Conservation (phyloP, 2,797 vertebrate species). For the Neopelma chrysocephalum region DNA sequence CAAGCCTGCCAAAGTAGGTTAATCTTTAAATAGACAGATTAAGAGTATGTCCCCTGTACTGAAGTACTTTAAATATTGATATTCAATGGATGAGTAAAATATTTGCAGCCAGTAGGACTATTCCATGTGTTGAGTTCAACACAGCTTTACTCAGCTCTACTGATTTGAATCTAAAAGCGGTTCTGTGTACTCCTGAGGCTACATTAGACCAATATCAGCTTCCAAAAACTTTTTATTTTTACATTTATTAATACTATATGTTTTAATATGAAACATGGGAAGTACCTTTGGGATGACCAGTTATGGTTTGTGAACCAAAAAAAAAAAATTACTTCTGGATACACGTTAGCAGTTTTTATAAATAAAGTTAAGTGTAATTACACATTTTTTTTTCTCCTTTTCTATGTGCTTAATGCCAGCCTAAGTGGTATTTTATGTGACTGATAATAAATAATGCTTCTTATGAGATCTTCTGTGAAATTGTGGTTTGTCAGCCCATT, state of each 20-base stretch:
- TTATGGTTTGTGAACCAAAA: background rate
- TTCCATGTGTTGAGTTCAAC: background rate
- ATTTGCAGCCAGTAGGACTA: background rate
- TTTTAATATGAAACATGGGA: background rate
- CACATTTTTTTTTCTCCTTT: background rate
- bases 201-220: background rate
- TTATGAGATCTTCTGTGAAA: background rate
- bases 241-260: background rate
- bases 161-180: background rate
- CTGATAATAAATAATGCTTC: background rate
- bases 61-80: background rate
- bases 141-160: background rate
- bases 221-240: background rate
- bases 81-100: background rate
- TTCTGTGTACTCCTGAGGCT: background rate
- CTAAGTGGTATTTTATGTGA: background rate
- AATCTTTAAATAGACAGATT: no score
- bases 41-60: background rate
- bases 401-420: background rate
- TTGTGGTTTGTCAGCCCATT: background rate
- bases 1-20: background rate
- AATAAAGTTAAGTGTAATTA: background rate
- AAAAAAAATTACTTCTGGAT: background rate
- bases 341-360: background rate
- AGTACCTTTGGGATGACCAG: background rate